Base-by-base conservation (phyloP, 2,888 invertebrate species). In the Biston betularia region DNA sequence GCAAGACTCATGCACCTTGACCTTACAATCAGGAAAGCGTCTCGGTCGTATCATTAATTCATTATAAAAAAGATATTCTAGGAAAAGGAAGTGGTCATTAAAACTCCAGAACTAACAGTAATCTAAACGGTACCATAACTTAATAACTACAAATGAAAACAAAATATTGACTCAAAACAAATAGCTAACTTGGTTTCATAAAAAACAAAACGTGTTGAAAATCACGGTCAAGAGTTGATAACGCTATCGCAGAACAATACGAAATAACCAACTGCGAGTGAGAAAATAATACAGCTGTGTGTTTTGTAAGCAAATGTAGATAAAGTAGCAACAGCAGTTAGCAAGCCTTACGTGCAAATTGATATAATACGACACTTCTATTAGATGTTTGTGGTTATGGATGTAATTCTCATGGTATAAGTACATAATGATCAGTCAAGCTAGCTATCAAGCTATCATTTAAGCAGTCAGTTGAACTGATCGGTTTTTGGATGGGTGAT, bases 231-330 rank as follows among this genome's bases (percentile, higher is more conserved):
- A 14, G 40, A 64, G 44, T 9, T 54, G 65, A 69, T 69, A 69
- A 65, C 54, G 45, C 34, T 69, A 69, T 69, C 68, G 65, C 45
- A 35, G 64, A 65, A 68, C 68, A 65, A 69, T 69, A 59, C 65
- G 44, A 65, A 65, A 68, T 34, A 53, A 52, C 45, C 40, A 6
- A 48, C 59, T 33, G 40, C 33, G 44, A 52, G 49, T 59, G 33
- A 48, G 65, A 44, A 49, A 50, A 49, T 59, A 56, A 35, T 3
- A 53, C 59, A 49, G 45, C 49, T 52, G 65, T 38, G 12, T 34
- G 48, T 65, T 60, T 60, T 55, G 54, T 53, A 64, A 64, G 45
- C 64, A 40, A 33, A 56, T 38, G 33, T 40, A 56, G 38, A 35
- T 45, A 40, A 48, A 34, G 6, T 15, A 45, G 56, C 35, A 14